These are phyloP conservation scores for Tinea semifulvella DNA, from an alignment of 2,888 invertebrate species.

Conservation along the genomic window DNA sequence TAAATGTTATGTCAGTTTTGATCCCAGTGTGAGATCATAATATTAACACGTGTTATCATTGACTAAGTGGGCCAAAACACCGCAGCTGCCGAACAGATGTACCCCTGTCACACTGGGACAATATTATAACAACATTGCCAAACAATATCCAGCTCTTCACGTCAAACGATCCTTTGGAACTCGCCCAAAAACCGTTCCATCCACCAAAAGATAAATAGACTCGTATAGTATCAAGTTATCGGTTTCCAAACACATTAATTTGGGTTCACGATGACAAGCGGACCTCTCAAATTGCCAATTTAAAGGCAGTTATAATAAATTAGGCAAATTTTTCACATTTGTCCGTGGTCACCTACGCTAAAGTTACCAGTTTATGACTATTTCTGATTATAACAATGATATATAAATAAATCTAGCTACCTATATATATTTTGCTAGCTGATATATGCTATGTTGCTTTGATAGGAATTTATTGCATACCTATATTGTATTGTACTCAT, in stretches of 20 bases:
- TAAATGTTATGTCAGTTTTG: background rate
- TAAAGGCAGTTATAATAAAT: slow-evolving; percentile 48
- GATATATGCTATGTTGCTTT: no score
- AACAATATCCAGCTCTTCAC: background rate
- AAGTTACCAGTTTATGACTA: slow-evolving; percentile 4
- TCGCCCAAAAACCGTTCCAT: slow-evolving; percentile 12
- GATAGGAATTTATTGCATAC: no score
- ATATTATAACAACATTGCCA: slow-evolving; percentile 10
- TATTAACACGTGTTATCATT: slow-evolving; percentile 33
- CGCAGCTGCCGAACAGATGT: slow-evolving; percentile 44
- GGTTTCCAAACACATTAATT: slow-evolving; percentile 14
- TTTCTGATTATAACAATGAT: slow-evolving; percentile 12
- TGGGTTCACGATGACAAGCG: slow-evolving; percentile 26
- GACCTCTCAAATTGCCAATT: slow-evolving; percentile 43
- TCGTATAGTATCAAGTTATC: slow-evolving; percentile 13
- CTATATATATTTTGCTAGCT: no score
- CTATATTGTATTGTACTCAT: no score
- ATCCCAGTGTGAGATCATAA: background rate
- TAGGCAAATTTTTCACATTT: slow-evolving; percentile 36
- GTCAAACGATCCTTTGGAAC: slow-evolving; percentile 11
- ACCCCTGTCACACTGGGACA: background rate
- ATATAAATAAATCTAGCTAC: no score
- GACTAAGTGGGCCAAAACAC: slow-evolving; percentile 31
- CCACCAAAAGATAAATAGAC: slow-evolving; percentile 12
- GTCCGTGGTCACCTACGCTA: slow-evolving; percentile 32